These are phyloP conservation scores for Thaleichthys pacificus DNA, from an alignment of 2,797 vertebrate species.

Conservation along the genomic window DNA sequence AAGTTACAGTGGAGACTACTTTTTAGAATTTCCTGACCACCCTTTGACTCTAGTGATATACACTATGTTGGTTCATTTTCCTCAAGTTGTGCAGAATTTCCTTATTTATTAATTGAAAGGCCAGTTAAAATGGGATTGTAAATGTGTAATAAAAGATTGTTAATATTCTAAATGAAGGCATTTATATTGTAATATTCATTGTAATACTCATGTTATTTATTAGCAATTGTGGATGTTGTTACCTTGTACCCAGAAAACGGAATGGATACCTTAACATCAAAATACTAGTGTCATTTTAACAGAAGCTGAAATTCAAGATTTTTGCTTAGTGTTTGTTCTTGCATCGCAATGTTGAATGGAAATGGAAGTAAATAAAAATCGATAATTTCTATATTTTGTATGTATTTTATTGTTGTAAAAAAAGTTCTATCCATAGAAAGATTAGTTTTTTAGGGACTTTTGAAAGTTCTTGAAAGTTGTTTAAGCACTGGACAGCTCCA, in stretches of 20 bases:
- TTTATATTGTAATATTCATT: constrained; percentile 81
- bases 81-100: constrained; percentile 6
- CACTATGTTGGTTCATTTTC: constrained; percentile 10
- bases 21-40: not conserved
- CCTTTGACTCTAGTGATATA: not conserved
- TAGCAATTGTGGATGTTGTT: constrained; percentile 58
- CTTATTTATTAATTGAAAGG: constrained; percentile 56
- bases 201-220: constrained; percentile 74
- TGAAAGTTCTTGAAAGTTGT: not conserved
- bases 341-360: constrained; percentile 72
- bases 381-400: constrained; percentile 63
- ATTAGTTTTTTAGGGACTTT: not conserved
- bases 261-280: constrained; percentile 62
- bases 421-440: not conserved
- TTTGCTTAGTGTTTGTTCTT: constrained; percentile 74
- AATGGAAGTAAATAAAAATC: constrained; percentile 64
- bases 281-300: constrained; percentile 31
- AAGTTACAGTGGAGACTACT: not conserved
- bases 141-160: constrained; percentile 79
- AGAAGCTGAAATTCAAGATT: constrained; percentile 37
- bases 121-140: constrained; percentile 63
- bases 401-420: constrained; percentile 1
- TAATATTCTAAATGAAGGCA: constrained; percentile 76
- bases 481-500: constrained; percentile 4
- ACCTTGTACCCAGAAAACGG: constrained; percentile 19